Evolutionary conservation across 2,888 invertebrate species (phyloP).

Genomic region (Nycteola revayana): DNA sequence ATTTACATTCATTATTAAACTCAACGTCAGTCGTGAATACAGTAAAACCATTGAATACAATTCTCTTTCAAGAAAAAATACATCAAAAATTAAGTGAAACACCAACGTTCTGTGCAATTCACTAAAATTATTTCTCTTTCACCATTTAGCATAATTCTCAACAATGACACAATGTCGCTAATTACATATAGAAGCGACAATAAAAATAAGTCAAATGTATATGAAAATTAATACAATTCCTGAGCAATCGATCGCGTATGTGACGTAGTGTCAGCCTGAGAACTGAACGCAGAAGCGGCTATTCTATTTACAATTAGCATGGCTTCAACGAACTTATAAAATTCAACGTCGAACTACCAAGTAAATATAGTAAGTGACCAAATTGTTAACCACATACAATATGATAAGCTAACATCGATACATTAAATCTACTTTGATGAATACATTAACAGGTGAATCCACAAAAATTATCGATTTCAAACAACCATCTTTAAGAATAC

Average conservation of each 20-base stretch:
- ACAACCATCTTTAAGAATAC: slow-evolving; percentile 57
- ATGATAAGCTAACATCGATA: slow-evolving; percentile 76
- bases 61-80: slow-evolving; percentile 71
- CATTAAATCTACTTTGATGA: slow-evolving; percentile 73
- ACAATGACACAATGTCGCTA: slow-evolving; percentile 67
- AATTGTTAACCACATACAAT: slow-evolving; percentile 64
- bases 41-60: slow-evolving; percentile 73
- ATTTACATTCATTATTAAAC: slow-evolving; percentile 57
- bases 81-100: slow-evolving; percentile 79
- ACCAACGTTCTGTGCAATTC: slow-evolving; percentile 81
- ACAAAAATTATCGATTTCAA: slow-evolving; percentile 65
- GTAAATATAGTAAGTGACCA: slow-evolving; percentile 51
- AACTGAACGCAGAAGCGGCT: slow-evolving; percentile 53
- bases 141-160: slow-evolving; percentile 56
- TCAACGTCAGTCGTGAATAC: slow-evolving; percentile 70
- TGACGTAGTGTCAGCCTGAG: slow-evolving; percentile 41
- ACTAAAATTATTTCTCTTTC: slow-evolving; percentile 58
- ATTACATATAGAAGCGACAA: slow-evolving; percentile 52
- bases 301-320: slow-evolving; percentile 58
- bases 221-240: slow-evolving; percentile 76
- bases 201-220: slow-evolving; percentile 62
- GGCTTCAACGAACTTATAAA: slow-evolving; percentile 55
- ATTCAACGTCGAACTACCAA: slow-evolving; percentile 68
- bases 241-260: slow-evolving; percentile 63
- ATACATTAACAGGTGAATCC: slow-evolving; percentile 77